Percentiles rank a stretch among this genome's conserved stretches.
Evolutionary conservation across 2,888 invertebrate species (phyloP).

Genomic region (Stenodema calcarata): DNA sequence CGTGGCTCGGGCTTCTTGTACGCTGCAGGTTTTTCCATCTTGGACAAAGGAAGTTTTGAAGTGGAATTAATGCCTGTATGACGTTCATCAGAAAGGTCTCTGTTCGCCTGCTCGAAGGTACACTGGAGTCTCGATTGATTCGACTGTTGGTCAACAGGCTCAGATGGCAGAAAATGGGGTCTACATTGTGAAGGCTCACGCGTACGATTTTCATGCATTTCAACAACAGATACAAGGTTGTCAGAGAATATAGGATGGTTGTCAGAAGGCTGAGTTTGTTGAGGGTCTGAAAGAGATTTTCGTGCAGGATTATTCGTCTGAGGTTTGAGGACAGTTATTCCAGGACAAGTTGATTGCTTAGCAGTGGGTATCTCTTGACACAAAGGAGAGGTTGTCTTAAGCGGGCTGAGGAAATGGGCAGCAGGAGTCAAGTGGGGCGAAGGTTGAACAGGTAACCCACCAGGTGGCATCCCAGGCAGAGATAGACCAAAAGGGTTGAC

Average conservation of each 20-base stretch:
- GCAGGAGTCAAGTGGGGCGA: background rate
- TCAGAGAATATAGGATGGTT: background rate
- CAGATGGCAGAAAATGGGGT: too few species aligned
- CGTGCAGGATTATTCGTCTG: background rate
- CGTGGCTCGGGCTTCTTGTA: background rate
- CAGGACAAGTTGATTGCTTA: background rate
- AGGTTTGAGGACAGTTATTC: background rate
- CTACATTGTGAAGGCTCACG: too few species aligned
- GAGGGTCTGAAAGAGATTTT: background rate
- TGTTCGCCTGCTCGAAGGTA: too few species aligned
- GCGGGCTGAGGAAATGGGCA: background rate
- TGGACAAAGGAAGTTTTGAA: background rate
- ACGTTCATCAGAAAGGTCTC: background rate
- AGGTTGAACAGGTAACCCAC: constrained; percentile 4
- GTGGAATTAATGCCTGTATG: background rate
- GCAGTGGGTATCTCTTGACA: background rate
- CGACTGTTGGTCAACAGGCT: too few species aligned
- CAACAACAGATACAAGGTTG: background rate
- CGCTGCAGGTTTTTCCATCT: background rate
- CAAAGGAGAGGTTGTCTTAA: background rate
- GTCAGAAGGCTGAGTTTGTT: background rate
- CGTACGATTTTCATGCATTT: background rate
- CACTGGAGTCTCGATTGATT: too few species aligned
- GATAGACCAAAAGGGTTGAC: constrained; percentile 51
- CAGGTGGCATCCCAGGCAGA: constrained; percentile 24